Evolutionary conservation across 1,140 invertebrate species (phyloP), one percentile per base, ranked within the genome.

Genomic region (Belonocnema kinseyi): DNA sequence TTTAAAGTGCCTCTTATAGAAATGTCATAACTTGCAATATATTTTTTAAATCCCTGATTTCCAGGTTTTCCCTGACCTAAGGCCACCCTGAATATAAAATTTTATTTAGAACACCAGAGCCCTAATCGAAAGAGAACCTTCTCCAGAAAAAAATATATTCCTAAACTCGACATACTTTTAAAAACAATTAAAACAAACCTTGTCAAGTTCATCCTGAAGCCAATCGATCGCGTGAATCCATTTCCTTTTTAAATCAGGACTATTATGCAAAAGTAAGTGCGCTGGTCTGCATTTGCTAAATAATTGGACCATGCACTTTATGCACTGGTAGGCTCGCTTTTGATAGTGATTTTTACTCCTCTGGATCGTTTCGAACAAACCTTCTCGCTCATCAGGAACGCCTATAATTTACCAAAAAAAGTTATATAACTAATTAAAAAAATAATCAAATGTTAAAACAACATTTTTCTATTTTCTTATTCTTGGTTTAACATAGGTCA

Each of bases 281-380:
- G 96, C 96, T 50, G 93, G 88, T 46, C 93, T 94, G 89, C 96
- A 97, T 83, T 96, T 96, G 80, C 94, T 95, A 91, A 99, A 98
- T 40, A 99, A 92, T 75, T 95, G 94, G 26, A 98, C 98, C 92
- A 99, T 94, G 88, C 97, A 97, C 91, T 99, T 99, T 51, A 99
- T 98, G 90, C 98, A 99, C 88, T 98, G 97, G 92, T 99, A 99
- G 51, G 97, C 97, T 80, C 98, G 92, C 91, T 99, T 99, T 89
- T 99, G 98, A 90, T 99, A 98, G 92, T 98, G 97, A 82, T 95
- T 97, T 88, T 98, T 98, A 46, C 96, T 96, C 76, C 96, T 94
- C 82, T 96, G 94, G 86, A 99, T 98, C 70, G 96, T 99, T 84
- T 99, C 98, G 86, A 99, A 95, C 46, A 99, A 92, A 1, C 98